Percentiles rank a stretch among this genome's conserved stretches.
These are phyloP conservation scores for Chelonoidis abingdonii DNA, from an alignment of 2,113 vertebrate species.

Conservation along the genomic window DNA sequence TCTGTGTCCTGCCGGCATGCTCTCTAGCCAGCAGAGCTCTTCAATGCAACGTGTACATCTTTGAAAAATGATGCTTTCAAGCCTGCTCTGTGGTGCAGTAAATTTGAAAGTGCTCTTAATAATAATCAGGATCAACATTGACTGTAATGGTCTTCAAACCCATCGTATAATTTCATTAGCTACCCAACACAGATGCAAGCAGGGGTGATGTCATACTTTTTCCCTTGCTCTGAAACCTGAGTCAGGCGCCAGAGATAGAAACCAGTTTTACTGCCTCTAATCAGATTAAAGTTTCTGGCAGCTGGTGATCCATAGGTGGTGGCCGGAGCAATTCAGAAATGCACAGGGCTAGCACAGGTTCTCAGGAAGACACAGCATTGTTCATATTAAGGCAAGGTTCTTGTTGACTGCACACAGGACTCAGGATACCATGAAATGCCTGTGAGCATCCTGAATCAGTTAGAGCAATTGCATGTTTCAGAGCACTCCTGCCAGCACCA, in stretches of 20 bases:
- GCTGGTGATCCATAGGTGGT: conserved; percentile 73
- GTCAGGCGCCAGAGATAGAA: conserved; percentile 84
- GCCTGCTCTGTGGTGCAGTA: conserved; percentile 78
- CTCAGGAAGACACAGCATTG: conserved; percentile 9
- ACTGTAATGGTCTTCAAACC: conserved; percentile 86
- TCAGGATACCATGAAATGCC: background rate
- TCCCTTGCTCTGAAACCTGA: conserved; percentile 82
- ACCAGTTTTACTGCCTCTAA: conserved; percentile 81
- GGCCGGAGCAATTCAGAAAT: conserved; percentile 74
- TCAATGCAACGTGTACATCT: conserved; percentile 72
- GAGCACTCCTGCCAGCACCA: background rate
- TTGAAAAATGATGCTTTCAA: conserved; percentile 85
- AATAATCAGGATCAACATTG: conserved; percentile 86
- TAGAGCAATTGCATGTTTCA: background rate
- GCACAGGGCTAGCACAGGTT: conserved; percentile 20
- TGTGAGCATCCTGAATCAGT: background rate
- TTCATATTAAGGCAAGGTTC: background rate
- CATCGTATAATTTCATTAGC: conserved; percentile 87
- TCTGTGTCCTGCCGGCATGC: conserved; percentile 23
- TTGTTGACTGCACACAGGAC: background rate
- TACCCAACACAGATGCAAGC: conserved; percentile 81
- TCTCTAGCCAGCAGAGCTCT: conserved; percentile 37
- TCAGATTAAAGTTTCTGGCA: conserved; percentile 80
- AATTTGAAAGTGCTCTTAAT: conserved; percentile 88
- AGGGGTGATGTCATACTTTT: conserved; percentile 85